Evolutionary conservation across 2,797 vertebrate species (phyloP).

Genomic region (Holocentrus rufus): DNA sequence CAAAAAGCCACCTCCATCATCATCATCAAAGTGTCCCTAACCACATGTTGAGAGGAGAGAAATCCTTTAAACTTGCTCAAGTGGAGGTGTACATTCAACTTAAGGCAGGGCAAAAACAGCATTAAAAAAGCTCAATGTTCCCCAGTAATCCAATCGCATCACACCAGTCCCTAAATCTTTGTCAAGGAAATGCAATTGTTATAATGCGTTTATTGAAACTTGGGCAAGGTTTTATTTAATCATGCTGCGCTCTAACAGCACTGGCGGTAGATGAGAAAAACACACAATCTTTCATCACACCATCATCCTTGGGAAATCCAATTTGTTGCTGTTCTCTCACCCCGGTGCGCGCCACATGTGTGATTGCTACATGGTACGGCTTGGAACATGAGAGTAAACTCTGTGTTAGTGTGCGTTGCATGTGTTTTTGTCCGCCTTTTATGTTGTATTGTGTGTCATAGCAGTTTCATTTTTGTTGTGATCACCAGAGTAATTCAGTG

Average conservation of each 20-base stretch:
- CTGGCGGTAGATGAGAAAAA: slow-evolving; percentile 86
- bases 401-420: slow-evolving; percentile 51
- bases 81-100: slow-evolving; percentile 75
- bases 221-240: slow-evolving; percentile 88
- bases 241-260: slow-evolving; percentile 80
- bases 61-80: slow-evolving; percentile 70
- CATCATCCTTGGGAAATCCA: slow-evolving; percentile 83
- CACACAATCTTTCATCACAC: slow-evolving; percentile 87
- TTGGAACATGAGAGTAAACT: slow-evolving; percentile 62
- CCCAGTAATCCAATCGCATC: slow-evolving; percentile 87
- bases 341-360: slow-evolving; percentile 61
- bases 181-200: slow-evolving; percentile 87
- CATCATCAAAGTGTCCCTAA: slow-evolving; percentile 66
- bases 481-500: slow-evolving; percentile 55
- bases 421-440: slow-evolving; percentile 27
- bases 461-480: slow-evolving; percentile 58
- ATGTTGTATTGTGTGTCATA: slow-evolving; percentile 53
- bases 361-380: slow-evolving; percentile 65
- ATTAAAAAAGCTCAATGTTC: slow-evolving; percentile 85
- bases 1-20: slow-evolving; percentile 51
- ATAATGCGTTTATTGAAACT: slow-evolving; percentile 88
- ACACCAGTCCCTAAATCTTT: slow-evolving; percentile 88
- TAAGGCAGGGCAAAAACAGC: slow-evolving; percentile 77
- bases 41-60: slow-evolving; percentile 74
- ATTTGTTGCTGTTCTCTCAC: slow-evolving; percentile 78